Base-by-base conservation (phyloP, 92 coral and sea anemone species). In the Paragorgia papillata region DNA sequence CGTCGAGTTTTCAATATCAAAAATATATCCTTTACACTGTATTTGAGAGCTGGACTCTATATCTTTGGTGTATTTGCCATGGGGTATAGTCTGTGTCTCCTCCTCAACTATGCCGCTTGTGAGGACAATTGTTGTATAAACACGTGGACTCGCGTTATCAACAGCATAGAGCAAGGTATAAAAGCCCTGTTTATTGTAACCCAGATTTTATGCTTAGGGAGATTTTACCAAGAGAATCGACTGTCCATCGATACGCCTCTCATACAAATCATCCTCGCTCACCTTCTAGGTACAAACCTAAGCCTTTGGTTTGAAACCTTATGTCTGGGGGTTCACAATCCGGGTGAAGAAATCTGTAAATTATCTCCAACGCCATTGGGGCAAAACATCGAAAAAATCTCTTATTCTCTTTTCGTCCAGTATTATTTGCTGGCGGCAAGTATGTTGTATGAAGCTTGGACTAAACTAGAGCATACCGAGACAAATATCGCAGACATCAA, bases 271-370 rank as follows among this genome's bases (percentile, higher is more conserved):
- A 25, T 34, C 28, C 54, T 65, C 7, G 73, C 73, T 13, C 73
- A 65, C 37, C 73, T 65, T 17, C 73, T 65, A 13, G 73, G 73
- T 15, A 41, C 73, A 65, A 65, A 65, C 37, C 44, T 65, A 41
- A 39, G 14, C 31, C 15, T 65, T 2, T 65, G 73, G 73, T 65
- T 65, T 65, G 33, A 51, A 51, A 22, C 51, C 2, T 40, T 65
- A 31, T 33, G 73, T 37, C 26, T 30, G 4, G 73, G 26, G 19
- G 33, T 28, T 21, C n/a, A 22, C 31, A 9, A 51, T 24, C 31
- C 34, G n/a, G 28, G 7, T 7, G 17, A 65, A 65, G 28, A 57
- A 35, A 31, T 13, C 3, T 65, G 73, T 40, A 65, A 0, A 20
- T 0, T 19, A n/a, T 65, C 24, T n/a, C 73, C 73, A 9, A 65